Base-by-base conservation (phyloP, 2,797 vertebrate genomes). In the Pseudochirops cupreus region DNA sequence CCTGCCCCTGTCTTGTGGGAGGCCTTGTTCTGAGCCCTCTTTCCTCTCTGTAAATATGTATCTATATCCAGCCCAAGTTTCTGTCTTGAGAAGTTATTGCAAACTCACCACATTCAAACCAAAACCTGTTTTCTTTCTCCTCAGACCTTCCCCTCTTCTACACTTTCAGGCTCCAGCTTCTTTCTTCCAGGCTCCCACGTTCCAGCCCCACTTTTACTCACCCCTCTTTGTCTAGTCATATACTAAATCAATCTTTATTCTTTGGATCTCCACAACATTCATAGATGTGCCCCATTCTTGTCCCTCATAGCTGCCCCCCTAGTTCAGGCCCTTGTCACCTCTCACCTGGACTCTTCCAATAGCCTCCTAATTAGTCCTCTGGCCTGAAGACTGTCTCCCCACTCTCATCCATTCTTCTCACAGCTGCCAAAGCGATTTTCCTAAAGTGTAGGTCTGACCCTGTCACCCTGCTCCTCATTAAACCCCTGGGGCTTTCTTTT, bases 401-500 rank as follows among this genome's bases (percentile, higher is more conserved):
- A 4, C 57, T 94, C 29, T 28, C 95, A 89, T 92, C 93, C 24
- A 54, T 92, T 93, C 59, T 96, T 14, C 56, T 1, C 21, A 91
- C 92, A 87, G 29, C 12, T 94, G 29, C 91, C 56, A 94, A 29
- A 94, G 93, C 87, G 31, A 62, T 26, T 28, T 92, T 95, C 90
- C 11, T 93, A 94, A 95, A 93, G 10, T 33, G 93, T 91, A 90
- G 28, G 95, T 94, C 29, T 52, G 50, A 82, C 39, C 95, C 24
- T 95, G 94, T 54, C 12, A 91, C 9, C n/a, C 55, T 96, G 21
- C 94, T 96, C 55, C 95, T 96, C 62, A 94, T 93, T 9, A 93
- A 95, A 96, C 93, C 46, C 5, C 21, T 92, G n/a, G 50, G 50
- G 53, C 28, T n/a, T 92, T 18, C 53, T 87, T 56, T 93, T 96